Percentiles rank a stretch among this genome's conserved stretches.
Evolutionary conservation across 1,140 invertebrate species (phyloP).

Genomic region (Megalopta genalis): DNA sequence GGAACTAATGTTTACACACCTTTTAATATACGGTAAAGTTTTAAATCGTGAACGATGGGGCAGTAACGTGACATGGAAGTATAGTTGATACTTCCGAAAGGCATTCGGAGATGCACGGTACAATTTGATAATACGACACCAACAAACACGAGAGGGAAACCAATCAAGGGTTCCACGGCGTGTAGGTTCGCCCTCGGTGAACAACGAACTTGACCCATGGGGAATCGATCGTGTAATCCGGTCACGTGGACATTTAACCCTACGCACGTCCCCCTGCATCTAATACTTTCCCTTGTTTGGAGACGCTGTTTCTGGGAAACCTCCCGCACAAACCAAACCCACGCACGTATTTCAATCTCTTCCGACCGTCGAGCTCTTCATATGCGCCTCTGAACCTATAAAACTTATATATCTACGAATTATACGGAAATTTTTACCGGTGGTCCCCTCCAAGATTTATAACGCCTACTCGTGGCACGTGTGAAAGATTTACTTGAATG

Average conservation of each 20-base stretch:
- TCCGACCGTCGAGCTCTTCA: not conserved
- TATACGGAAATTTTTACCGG: constrained; percentile 9
- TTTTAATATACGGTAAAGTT: no score
- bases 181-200: constrained; percentile 27
- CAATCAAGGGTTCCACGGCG: constrained; percentile 30
- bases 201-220: constrained; percentile 58
- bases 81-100: not conserved
- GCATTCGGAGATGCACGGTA: not conserved
- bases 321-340: not conserved
- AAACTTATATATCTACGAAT: constrained; percentile 24
- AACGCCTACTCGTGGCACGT: not conserved
- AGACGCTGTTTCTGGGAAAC: constrained; percentile 56
- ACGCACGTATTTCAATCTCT: constrained; percentile 18
- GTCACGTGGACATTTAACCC: constrained; percentile 63
- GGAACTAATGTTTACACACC: no score
- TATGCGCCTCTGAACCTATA: constrained; percentile 14
- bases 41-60: no score
- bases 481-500: not conserved
- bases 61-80: not conserved
- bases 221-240: constrained; percentile 47
- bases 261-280: constrained; percentile 54
- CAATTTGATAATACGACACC: constrained; percentile 38
- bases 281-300: constrained; percentile 66
- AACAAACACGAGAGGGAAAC: constrained; percentile 44
- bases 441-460: not conserved